phyloP scores from a whole-genome alignment of 1,140 invertebrate species.

The Drosophila nigrodunni region DNA sequence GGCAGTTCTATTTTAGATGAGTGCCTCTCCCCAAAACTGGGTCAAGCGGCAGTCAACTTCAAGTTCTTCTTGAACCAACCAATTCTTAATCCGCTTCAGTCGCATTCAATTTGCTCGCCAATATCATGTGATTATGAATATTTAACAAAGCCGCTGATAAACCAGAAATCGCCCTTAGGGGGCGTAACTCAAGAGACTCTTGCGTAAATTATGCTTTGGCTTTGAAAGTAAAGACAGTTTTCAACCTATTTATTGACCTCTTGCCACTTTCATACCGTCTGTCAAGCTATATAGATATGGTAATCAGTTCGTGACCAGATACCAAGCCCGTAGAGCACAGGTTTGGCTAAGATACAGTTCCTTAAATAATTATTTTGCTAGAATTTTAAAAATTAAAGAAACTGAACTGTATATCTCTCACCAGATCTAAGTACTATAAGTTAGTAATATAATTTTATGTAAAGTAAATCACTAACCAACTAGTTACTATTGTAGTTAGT shows the following conservation, averaged over 20 bases:
- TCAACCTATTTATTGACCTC: constrained; percentile 28
- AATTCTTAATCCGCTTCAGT: constrained; percentile 19
- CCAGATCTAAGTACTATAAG: no score
- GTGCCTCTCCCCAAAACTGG: constrained; percentile 54
- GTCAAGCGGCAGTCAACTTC: constrained; percentile 59
- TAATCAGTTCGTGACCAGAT: not conserved
- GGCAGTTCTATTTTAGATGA: constrained; percentile 59
- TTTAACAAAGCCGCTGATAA: constrained; percentile 48
- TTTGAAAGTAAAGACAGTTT: constrained; percentile 30
- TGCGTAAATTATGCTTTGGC: constrained; percentile 41
- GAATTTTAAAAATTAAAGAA: no score
- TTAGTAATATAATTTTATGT: no score
- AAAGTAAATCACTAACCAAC: no score
- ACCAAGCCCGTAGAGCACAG: no score
- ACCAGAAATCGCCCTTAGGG: constrained; percentile 31
- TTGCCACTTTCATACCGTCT: constrained; percentile 1
- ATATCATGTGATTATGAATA: constrained; percentile 52
- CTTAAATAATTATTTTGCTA: no score
- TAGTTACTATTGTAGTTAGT: no score
- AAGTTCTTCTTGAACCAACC: constrained; percentile 19
- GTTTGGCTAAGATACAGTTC: no score
- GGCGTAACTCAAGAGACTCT: constrained; percentile 6
- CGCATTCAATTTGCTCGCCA: constrained; percentile 46
- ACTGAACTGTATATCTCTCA: no score
- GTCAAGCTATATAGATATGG: constrained; percentile 13